Evolutionary conservation across 1,140 invertebrate species (phyloP).

Genomic region (Drosophila aff.): DNA sequence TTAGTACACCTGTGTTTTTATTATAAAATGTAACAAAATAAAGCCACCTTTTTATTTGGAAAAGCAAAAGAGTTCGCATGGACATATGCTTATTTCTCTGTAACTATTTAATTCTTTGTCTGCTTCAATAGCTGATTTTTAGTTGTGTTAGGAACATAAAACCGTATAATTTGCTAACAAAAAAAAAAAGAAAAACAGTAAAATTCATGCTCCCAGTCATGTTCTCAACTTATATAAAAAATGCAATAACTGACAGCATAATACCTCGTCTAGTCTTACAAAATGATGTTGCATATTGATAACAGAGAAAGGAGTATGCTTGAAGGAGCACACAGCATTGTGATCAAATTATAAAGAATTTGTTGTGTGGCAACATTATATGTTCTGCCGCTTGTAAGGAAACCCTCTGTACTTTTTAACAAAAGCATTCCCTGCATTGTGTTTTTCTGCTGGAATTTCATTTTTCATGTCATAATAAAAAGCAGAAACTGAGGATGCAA

Average conservation of each 20-base stretch:
- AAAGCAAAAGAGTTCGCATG: no score
- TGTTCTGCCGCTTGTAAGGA: neutral
- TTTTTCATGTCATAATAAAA: constrained; percentile 20
- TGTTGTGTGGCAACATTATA: constrained; percentile 4
- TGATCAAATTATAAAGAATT: constrained; percentile 16
- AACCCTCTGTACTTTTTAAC: neutral
- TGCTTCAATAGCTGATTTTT: neutral
- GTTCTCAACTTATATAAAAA: neutral
- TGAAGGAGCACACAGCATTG: neutral
- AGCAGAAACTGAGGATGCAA: constrained; percentile 23
- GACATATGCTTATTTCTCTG: neutral
- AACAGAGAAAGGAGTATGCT: neutral
- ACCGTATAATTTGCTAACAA: neutral
- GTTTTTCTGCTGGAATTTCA: constrained; percentile 20
- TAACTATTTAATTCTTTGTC: neutral
- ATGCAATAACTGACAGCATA: constrained; percentile 2
- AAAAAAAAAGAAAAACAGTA: neutral
- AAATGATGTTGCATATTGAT: neutral
- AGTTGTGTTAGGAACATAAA: neutral
- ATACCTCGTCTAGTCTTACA: neutral
- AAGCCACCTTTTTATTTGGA: no score
- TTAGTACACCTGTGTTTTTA: no score
- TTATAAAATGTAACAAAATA: no score
- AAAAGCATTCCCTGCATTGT: constrained; percentile 21
- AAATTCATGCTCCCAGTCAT: neutral